Base-by-base conservation (phyloP, 2,113 vertebrate genomes). In the Hypanus sabinus region DNA sequence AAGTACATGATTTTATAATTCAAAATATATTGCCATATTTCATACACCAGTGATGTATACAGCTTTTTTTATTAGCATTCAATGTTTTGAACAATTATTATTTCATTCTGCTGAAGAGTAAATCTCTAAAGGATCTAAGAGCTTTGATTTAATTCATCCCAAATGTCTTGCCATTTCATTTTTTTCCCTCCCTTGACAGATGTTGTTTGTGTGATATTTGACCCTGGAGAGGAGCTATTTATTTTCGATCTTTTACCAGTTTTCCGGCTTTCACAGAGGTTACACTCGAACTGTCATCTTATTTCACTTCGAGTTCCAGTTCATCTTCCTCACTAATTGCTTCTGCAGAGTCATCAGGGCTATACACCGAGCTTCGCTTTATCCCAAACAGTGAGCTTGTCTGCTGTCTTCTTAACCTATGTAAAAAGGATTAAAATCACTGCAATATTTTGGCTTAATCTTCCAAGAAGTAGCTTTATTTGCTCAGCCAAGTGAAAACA, bases 401-500 rank as follows among this genome's bases (percentile, higher is more conserved):
- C 85, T 90, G 85, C 85, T 90, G 85, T 65, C 85, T 90, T 90
- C 85, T 65, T 90, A 90, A 65, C 85, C 85, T 90, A 90, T 65
- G 85, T 65, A 68, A 90, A 90, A 68, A 90, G 85, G 60, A 90
- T 90, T 18, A 90, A 65, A 65, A 33, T 90, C 85, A 90, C 57
- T 60, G 33, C 14, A 33, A 33, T 33, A 68, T 90, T 90, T 65
- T 33, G n/a, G 60, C 33, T 90, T 65, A 65, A n/a, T 60, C 55
- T 88, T 27, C 27, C 27, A 88, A 62, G 57, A 16, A 90, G 30
- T 20, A 90, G 60, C 60, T 90, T 90, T 65, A 90, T 90, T 90
- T 68, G 60, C 30, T 68, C 60, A 62, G n/a, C 85, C 60, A 16
- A n/a, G 85, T 88, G 57, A 88, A 88, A 60, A 88, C 14, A 16